phyloP scores from a whole-genome alignment of 2,797 vertebrate genomes.

The Clarias platycephalus region DNA sequence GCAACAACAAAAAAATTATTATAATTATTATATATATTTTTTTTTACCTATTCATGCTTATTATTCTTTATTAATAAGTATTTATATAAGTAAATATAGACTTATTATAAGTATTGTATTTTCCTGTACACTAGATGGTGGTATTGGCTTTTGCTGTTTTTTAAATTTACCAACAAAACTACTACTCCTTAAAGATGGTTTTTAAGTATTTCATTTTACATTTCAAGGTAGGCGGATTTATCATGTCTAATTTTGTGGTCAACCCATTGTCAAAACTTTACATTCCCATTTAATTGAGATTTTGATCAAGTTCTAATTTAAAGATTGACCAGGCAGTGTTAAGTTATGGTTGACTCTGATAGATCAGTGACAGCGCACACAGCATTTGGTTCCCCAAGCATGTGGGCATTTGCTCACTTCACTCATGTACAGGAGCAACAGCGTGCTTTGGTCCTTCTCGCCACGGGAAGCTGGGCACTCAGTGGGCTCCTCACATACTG shows the following conservation, averaged over 20 bases:
- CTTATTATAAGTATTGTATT: not conserved
- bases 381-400: not conserved
- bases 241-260: not conserved
- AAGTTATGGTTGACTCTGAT: not conserved
- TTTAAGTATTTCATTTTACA: not conserved
- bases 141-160: constrained; percentile 16
- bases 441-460: constrained; percentile 30
- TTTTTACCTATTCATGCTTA: not conserved
- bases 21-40: too few species aligned
- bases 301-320: not conserved
- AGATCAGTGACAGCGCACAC: not conserved
- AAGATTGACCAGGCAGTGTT: not conserved
- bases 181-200: not conserved
- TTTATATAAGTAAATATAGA: not conserved
- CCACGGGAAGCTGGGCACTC: constrained; percentile 44
- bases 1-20: not conserved
- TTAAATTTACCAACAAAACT: not conserved
- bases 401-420: constrained; percentile 31
- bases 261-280: not conserved
- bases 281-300: not conserved
- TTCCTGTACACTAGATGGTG: constrained; percentile 52
- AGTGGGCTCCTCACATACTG: constrained; percentile 46
- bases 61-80: not conserved
- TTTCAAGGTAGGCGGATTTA: not conserved
- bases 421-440: constrained; percentile 20